Evolutionary conservation across 2,113 vertebrate genomes (phyloP), one percentile per base, ranked within the genome.

Genomic region (Gallinago undulata): DNA sequence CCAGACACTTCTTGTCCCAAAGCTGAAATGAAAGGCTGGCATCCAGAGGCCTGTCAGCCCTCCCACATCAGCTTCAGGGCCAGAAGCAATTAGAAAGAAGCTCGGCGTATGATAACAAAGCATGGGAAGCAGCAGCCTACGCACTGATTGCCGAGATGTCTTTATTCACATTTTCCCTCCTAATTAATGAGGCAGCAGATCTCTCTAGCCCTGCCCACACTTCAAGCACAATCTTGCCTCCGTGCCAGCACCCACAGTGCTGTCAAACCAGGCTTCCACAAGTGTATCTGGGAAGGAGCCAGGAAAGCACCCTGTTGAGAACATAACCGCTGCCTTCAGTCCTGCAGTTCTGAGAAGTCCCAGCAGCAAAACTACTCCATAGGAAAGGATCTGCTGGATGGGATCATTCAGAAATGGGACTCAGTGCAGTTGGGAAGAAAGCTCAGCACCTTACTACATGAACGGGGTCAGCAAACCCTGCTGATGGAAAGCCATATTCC

Each of bases 161-260:
- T 94, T 92, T 73, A 95, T 79, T 76, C 68, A 80, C 72, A 70
- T 94, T 96, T 94, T 90, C 94, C 62, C 69, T 39, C 55, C 86
- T 96, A 75, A 97, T 96, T 96, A 96, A 87, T 56, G 68, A 93
- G 96, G 95, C 96, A 91, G 94, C 96, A 91, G 63, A 56, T 67
- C 93, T 70, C 50, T 41, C 73, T 82, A 62, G 88, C 63, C 83
- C 73, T 69, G 87, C 93, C 93, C 75, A 35, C 22, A 35, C 84
- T 91, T 85, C 88, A 43, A 87, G 93, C 83, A 76, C 28, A 47
- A 90, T 80, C 85, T 69, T 79, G 84, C 84, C 77, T 59, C 19
- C 7, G 45, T 92, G 90, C 76, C 91, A 93, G 93, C 80, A 91
- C 72, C 91, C 80, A 24, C 45, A 64, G 47, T 25, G 73, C 85